Evolutionary conservation across 2,113 vertebrate species (phyloP), one percentile per base, ranked within the genome.

Genomic region (Apodemus sylvaticus): DNA sequence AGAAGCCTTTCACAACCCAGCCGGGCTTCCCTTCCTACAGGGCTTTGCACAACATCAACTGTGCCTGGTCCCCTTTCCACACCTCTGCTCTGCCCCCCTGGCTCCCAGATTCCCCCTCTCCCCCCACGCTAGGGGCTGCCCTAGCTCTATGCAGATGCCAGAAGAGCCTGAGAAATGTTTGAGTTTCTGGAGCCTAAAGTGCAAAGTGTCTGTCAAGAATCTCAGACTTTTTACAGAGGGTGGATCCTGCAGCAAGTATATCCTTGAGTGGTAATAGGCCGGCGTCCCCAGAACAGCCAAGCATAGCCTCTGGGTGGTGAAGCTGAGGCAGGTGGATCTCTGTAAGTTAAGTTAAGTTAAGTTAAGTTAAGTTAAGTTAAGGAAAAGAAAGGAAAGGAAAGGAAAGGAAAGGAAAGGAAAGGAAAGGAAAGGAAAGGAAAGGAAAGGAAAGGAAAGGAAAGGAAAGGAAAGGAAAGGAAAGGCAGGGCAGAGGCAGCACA

Each of bases 1-100:
- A 19, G 17, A 82, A 55, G 70, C 20, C 77, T 96, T 89, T 91
- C 94, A 94, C 76, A 95, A 90, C 16, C 76, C 5, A 45, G 53
- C 82, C 26, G 29, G 42, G 36, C 20, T 62, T 58, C 26, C 86
- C 60, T 83, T 90, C 36, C 51, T 64, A 14, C 14, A 20, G 31
- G 17, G 10, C 53, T 34, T 70, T 66, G 24, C 60, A 11, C 42
- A 81, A 31, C 22, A 6, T 74, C 62, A 10, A 0, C 68, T 39
- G 31, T 17, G 71, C n/a, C 19, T 1, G 1, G n/a, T 58, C 16
- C 36, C 89, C 58, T 64, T 68, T 16, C 53, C 24, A 34, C 55
- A 36, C 9, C 10, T 74, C 55, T 31, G 45, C 2, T 34, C 29
- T 16, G 34, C 31, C 42, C n/a, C 42, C 45, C 55, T 26, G 36